Base-by-base conservation (phyloP, 2,797 vertebrate species). In the Spinus pinus region DNA sequence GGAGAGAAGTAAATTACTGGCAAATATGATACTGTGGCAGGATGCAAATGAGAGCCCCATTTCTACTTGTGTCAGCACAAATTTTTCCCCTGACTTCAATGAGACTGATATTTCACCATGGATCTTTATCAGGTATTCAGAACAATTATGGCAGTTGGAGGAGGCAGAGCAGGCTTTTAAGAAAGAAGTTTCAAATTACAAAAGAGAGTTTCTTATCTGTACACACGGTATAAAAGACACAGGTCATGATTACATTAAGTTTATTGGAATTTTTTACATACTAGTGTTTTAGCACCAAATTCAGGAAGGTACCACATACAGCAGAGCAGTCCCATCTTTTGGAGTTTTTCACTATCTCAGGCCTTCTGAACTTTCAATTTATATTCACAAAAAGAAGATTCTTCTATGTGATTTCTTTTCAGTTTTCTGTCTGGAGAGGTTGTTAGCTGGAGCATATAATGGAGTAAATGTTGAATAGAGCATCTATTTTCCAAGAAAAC, bases 161-260 rank as follows among this genome's bases (percentile, higher is more conserved):
- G 37, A 83, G 56, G 62, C 9, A 1, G 51, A 81, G 84, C 54
- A 74, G 49, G 49, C 44, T 86, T 93, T 90, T 75, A 89, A 57
- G 33, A 88, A 81, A 88, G 30, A 90, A 27, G 84, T 82, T 93
- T 93, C 46, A 60, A 74, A 90, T 93, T 94, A 87, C 81, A 75
- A 64, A 90, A 94, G 69, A 61, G 23, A 81, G 41, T 81, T 88
- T 70, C 41, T 85, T 91, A 78, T 66, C 80, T 60, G 31, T 72
- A 24, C 12, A 12, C 14, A 47, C 41, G 33, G 44, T 61, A 65
- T 72, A 72, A 84, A 90, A 60, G 53, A 54, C 53, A 49, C 22
- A 42, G 22, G 57, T 15, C 30, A 42, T 2, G 0, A 47, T 72
- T 56, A 12, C 17, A 7, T 67, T 19, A 54, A 57, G 74, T 80